Conservation (phyloP, 1,140 invertebrate genomes). For the Zaprionus gabonicus region DNA sequence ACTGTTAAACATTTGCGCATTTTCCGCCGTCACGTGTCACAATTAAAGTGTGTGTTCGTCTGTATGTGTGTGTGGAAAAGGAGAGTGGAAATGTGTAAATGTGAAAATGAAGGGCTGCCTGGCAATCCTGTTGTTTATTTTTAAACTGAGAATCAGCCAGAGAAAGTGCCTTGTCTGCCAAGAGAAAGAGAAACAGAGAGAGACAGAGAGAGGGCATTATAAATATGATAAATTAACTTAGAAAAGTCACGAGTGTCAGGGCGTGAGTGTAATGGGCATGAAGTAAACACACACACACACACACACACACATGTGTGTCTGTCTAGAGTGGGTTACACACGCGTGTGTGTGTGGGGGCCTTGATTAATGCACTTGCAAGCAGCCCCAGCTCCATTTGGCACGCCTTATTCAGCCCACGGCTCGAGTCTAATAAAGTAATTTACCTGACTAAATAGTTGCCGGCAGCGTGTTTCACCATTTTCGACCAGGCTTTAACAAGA, state of each 20-base stretch:
- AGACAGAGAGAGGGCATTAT: slow-evolving; percentile 1
- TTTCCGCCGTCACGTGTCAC: slow-evolving; percentile 45
- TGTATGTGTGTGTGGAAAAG: slow-evolving; percentile 11
- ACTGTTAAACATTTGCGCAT: slow-evolving; percentile 61
- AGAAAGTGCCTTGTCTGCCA: slow-evolving; percentile 55
- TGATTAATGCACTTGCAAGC: slow-evolving; percentile 70
- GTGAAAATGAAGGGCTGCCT: slow-evolving; percentile 66
- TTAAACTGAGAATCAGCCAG: slow-evolving; percentile 42
- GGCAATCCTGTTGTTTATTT: slow-evolving; percentile 54
- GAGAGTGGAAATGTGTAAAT: slow-evolving; percentile 50
- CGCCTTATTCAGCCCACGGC: slow-evolving; percentile 54
- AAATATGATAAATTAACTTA: slow-evolving; percentile 72
- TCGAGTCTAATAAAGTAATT: slow-evolving; percentile 73
- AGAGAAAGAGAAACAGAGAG: slow-evolving; percentile 6
- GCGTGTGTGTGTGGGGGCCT: slow-evolving; percentile 56
- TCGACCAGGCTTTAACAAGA: slow-evolving; percentile 27
- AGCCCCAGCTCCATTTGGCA: slow-evolving; percentile 33
- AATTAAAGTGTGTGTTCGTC: slow-evolving; percentile 33
- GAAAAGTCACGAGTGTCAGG: slow-evolving; percentile 78
- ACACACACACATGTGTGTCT: slow-evolving; percentile 13
- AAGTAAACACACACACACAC: slow-evolving; percentile 11
- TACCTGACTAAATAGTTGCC: slow-evolving; percentile 72
- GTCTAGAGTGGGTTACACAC: slow-evolving; percentile 49
- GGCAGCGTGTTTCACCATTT: slow-evolving; percentile 54
- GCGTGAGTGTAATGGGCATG: slow-evolving; percentile 64